Evolutionary conservation across 2,113 vertebrate species (phyloP), one percentile per base, ranked within the genome.

Genomic region (Connochaetes taurinus): DNA sequence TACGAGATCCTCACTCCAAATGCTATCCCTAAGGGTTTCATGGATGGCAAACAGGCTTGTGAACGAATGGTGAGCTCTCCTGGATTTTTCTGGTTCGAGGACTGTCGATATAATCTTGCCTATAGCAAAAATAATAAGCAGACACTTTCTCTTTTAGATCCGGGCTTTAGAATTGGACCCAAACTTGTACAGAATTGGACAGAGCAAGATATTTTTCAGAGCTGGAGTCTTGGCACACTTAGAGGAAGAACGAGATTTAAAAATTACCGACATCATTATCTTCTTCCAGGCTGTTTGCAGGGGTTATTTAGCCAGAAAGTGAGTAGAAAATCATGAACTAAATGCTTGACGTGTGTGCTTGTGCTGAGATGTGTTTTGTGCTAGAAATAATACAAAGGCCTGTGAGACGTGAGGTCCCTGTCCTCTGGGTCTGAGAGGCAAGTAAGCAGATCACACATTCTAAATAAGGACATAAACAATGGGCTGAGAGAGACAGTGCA

Each of bases 131-230:
- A 97, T 58, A 60, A 36, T 3, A 80, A 95, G 62, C 0, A 0
- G 17, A 12, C 33, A 97, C 40, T 95, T 12, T 94, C 23, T 97
- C 81, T 83, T 90, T 92, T 91, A 99, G 99, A 99, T 99, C 98
- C 99, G 98, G 91, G 99, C 99, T 40, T 98, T 99, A 96, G 99
- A 99, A 97, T 96, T 99, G 98, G 99, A 99, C 95, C 99, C 99
- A 82, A 99, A 99, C 98, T 98, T 99, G n/a, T 99, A 99, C 98
- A 99, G 99, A 83, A 99, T 99, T 47, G 99, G 99, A 82, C 99
- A 99, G 98, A 99, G 99, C 98, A 99, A 99, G 99, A 99, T 99
- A 98, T 99, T 99, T 98, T 99, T 99, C 98, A 99, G 99, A 97
- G 99, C 99, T 5, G 99, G 99, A 33, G 99, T 99, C 67, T 96